phyloP scores from a whole-genome alignment of 2,113 vertebrate genomes.

The Corynorhinus townsendii region DNA sequence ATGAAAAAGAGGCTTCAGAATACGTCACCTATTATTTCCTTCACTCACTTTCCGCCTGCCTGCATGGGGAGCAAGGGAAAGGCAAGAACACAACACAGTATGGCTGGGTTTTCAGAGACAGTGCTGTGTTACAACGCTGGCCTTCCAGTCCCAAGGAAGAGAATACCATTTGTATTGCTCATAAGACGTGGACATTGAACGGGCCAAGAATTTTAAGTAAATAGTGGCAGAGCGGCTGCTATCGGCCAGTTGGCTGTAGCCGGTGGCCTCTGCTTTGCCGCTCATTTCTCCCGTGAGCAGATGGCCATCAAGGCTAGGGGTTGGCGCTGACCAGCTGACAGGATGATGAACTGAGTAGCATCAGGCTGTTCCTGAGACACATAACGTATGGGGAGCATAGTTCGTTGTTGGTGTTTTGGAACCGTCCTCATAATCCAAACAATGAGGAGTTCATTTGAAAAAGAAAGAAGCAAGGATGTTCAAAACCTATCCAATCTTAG shows the following conservation, averaged over 20 bases:
- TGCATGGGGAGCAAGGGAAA: constrained; percentile 59
- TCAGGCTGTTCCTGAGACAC: background rate
- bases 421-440: background rate
- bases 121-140: constrained; percentile 30
- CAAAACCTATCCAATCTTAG: background rate
- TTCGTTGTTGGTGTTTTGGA: background rate
- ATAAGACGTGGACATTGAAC: background rate
- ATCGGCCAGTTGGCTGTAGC: background rate
- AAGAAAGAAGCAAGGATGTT: background rate
- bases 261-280: background rate
- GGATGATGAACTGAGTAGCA: background rate
- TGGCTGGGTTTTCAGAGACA: constrained; percentile 22
- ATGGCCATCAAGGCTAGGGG: too few relatives aligned
- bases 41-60: constrained; percentile 66
- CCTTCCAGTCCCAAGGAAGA: background rate
- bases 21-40: constrained; percentile 71
- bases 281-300: background rate
- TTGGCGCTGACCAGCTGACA: background rate
- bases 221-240: background rate
- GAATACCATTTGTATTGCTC: background rate
- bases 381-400: background rate
- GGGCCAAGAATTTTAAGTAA: background rate
- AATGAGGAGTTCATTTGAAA: background rate
- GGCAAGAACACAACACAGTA: background rate
- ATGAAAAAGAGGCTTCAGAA: constrained; percentile 75